phyloP scores from a whole-genome alignment of 2,113 vertebrate genomes.

The Ciconia boyciana region DNA sequence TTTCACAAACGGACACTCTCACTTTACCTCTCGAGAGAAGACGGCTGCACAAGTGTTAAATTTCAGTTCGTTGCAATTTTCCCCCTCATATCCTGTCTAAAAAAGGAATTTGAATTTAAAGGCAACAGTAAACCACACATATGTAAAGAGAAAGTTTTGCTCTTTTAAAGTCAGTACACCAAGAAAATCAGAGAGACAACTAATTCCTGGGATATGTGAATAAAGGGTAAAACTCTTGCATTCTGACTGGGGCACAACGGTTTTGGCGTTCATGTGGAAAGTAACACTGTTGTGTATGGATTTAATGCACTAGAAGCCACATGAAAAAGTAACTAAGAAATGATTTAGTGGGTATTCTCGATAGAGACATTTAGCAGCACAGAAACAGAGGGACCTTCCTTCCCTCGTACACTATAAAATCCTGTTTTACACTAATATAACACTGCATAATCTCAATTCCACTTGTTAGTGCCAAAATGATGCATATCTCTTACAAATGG shows the following conservation, averaged over 20 bases:
- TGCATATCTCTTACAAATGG: background rate
- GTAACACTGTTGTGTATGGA: background rate
- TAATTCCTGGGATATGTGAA: background rate
- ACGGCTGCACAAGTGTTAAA: background rate
- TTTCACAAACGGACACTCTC: background rate
- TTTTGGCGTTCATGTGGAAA: background rate
- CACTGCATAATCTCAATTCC: background rate
- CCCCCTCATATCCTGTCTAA: background rate
- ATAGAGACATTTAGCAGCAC: background rate
- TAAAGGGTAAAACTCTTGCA: background rate
- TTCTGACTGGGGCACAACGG: background rate
- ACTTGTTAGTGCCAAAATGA: background rate
- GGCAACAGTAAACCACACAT: background rate
- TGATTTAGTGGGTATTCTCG: background rate
- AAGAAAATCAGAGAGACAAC: background rate
- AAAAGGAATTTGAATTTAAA: background rate
- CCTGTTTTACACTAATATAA: background rate
- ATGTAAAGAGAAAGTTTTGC: background rate
- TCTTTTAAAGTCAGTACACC: background rate
- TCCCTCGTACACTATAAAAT: background rate
- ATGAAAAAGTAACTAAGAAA: background rate
- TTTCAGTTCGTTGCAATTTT: background rate
- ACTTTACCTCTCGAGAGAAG: background rate
- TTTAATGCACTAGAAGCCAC: background rate
- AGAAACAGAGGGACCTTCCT: background rate